These are phyloP conservation scores for Urocitellus parryii DNA, from an alignment of 2,113 vertebrate genomes.

Conservation along the genomic window DNA sequence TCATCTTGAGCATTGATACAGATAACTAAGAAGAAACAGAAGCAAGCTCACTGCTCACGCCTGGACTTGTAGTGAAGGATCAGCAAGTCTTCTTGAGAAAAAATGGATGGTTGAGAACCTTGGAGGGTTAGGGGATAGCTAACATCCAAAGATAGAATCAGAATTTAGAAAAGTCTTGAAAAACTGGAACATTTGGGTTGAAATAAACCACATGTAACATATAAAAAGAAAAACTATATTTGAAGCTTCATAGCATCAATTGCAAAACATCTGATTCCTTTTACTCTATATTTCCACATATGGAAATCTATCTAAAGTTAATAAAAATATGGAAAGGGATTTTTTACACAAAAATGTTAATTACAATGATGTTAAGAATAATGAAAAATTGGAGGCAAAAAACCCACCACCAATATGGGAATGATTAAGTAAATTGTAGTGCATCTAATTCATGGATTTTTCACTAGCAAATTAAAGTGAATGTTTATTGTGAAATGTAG, in stretches of 20 bases:
- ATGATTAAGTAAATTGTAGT: not conserved
- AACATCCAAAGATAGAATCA: not conserved
- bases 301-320: not conserved
- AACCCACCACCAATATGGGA: not conserved
- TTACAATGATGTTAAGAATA: not conserved
- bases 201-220: not conserved
- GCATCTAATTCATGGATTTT: not conserved
- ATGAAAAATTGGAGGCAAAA: conserved; percentile 34
- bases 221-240: not conserved
- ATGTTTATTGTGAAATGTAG: not conserved
- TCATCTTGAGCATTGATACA: not conserved
- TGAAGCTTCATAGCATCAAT: not conserved
- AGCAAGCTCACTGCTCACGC: not conserved
- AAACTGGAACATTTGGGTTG: not conserved
- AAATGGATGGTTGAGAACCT: not conserved
- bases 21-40: not conserved
- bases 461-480: not conserved
- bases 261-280: not conserved
- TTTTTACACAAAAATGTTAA: conserved; percentile 37
- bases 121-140: rapidly evolving
- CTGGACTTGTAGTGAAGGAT: not conserved
- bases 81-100: not conserved
- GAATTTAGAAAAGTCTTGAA: not conserved
- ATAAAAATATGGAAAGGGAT: not conserved
- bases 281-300: not conserved